Conservation (phyloP, 2,888 invertebrate species). For the Drosophila suboccidentalis region DNA sequence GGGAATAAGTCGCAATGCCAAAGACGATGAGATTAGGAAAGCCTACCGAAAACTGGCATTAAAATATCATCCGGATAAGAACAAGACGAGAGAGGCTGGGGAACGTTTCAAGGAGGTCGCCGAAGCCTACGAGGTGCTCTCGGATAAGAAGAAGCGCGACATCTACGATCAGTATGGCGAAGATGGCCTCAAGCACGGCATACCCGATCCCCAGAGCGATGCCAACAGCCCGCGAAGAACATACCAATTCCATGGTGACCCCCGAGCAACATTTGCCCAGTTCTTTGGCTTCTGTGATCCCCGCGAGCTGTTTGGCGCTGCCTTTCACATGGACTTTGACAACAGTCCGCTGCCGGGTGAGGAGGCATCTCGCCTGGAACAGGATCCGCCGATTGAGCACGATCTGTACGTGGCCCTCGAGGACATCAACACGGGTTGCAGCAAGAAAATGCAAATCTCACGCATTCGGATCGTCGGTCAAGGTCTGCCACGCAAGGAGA, state of each 20-base stretch:
- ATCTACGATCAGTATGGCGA: constrained; percentile 97
- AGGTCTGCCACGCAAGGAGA: constrained; percentile 93
- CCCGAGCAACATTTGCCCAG: constrained; percentile 97
- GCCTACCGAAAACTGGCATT: constrained; percentile 97
- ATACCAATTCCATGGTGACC: constrained; percentile 97
- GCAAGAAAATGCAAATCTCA: constrained; percentile 99
- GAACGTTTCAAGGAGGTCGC: constrained; percentile 98
- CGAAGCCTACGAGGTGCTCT: constrained; percentile 98
- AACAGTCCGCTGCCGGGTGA: constrained; percentile 83
- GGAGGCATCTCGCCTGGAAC: constrained; percentile 88
- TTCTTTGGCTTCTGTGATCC: constrained; percentile 98
- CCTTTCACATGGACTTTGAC: constrained; percentile 93
- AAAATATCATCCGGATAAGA: constrained; percentile 99
- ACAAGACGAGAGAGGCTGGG: constrained; percentile 96
- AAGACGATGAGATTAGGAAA: constrained; percentile 98
- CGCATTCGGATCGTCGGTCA: constrained; percentile 90
- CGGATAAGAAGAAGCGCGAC: constrained; percentile 97
- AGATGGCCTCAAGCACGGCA: constrained; percentile 94
- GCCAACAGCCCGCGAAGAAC: constrained; percentile 85
- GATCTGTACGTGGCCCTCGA: constrained; percentile 96
- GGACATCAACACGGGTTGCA: constrained; percentile 96
- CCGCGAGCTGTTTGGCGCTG: constrained; percentile 89
- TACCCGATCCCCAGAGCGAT: constrained; percentile 86
- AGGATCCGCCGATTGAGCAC: constrained; percentile 95
- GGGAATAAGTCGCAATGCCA: constrained; percentile 93